Evolutionary conservation across 2,797 vertebrate species (phyloP).

Genomic region (Micromesistius poutassou): DNA sequence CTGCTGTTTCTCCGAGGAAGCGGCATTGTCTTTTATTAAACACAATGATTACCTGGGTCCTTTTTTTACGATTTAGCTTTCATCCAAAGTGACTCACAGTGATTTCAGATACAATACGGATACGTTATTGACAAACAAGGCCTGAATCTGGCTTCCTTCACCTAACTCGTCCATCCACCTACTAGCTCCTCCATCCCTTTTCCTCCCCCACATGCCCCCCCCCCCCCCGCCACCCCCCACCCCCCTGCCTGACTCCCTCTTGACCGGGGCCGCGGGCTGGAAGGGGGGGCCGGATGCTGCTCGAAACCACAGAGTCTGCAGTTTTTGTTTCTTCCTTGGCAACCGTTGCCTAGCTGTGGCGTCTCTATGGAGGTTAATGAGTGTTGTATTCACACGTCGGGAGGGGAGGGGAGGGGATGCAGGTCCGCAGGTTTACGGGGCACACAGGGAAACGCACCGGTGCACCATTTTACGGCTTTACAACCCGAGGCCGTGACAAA

Average conservation of each 20-base stretch:
- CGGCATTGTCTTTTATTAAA: neutral
- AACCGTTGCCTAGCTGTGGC: neutral
- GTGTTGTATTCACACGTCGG: neutral
- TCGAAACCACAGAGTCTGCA: neutral
- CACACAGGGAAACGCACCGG: neutral
- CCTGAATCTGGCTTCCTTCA: neutral
- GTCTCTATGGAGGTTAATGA: neutral
- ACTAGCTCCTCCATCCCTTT: too few relatives aligned
- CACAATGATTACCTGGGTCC: neutral
- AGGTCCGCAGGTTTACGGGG: neutral
- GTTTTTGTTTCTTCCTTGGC: neutral
- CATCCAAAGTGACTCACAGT: neutral
- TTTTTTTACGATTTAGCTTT: neutral
- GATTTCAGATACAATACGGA: neutral
- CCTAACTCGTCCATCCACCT: neutral
- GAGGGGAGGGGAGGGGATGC: neutral
- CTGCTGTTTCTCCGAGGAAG: neutral
- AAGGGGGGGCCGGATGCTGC: neutral
- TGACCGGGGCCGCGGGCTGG: neutral
- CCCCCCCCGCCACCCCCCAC: too few relatives aligned
- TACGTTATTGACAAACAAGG: neutral
- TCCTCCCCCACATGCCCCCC: too few relatives aligned
- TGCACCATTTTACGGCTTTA: neutral
- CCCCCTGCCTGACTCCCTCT: neutral
- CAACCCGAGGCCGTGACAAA: neutral